These are phyloP conservation scores for Steatocranus sp. DNA, from an alignment of 2,797 vertebrate species.

Conservation along the genomic window DNA sequence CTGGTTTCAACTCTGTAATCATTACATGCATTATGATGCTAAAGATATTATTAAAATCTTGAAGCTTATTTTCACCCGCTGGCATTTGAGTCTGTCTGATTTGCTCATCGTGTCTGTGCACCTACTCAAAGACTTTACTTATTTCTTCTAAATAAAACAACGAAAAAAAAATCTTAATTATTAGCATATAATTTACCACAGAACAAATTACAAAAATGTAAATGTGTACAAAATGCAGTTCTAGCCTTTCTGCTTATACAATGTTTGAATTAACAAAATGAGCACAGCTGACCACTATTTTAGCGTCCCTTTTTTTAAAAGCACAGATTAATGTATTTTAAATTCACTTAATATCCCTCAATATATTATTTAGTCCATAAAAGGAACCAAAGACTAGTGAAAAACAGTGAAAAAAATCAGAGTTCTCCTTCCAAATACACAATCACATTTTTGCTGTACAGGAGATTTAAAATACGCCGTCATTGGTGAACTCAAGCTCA, in stretches of 20 bases:
- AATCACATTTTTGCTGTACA: not conserved
- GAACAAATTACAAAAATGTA: not conserved
- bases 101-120: not conserved
- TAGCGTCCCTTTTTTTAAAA: not conserved
- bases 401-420: not conserved
- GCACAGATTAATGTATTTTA: not conserved
- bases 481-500: not conserved
- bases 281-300: not conserved
- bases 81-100: not conserved
- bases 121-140: not conserved
- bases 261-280: not conserved
- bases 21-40: not conserved
- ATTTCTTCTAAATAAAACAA: not conserved
- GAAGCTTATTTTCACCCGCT: not conserved
- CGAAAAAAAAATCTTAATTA: not conserved
- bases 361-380: not conserved
- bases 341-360: not conserved
- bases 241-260: not conserved
- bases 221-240: not conserved
- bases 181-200: not conserved
- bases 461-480: not conserved
- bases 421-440: not conserved
- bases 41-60: not conserved
- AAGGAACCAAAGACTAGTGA: not conserved
- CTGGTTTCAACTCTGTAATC: not conserved